Percentiles rank a stretch among this genome's conserved stretches.
Conservation (phyloP, 2,888 invertebrate genomes). For the Lithophane semibrunnea region DNA sequence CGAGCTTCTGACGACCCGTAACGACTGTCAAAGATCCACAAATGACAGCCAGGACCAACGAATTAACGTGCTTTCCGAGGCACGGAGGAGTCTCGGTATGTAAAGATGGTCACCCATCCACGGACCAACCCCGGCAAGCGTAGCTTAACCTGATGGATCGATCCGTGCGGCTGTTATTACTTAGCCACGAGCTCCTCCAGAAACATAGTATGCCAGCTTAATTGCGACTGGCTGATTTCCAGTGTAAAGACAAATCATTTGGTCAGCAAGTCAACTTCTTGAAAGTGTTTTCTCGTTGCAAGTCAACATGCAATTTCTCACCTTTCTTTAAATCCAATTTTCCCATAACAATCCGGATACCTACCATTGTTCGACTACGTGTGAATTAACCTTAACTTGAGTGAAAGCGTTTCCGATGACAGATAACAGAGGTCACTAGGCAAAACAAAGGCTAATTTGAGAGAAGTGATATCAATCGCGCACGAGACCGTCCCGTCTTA, state of each 20-base stretch:
- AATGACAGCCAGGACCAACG: no score
- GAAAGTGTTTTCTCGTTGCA: background rate
- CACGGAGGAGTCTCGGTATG: no score
- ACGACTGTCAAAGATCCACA: no score
- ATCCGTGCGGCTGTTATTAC: no score
- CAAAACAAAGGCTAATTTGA: slow-evolving; percentile 73
- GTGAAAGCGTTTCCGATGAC: slow-evolving; percentile 74
- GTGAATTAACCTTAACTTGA: slow-evolving; percentile 57
- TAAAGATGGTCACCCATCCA: no score
- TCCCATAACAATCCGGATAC: slow-evolving; percentile 4
- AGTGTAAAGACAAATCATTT: background rate
- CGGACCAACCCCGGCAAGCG: no score
- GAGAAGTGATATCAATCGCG: slow-evolving; percentile 64
- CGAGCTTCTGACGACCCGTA: no score
- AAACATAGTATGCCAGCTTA: background rate
- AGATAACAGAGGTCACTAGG: slow-evolving; percentile 63
- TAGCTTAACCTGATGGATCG: no score
- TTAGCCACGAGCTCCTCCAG: no score
- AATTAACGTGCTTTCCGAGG: no score
- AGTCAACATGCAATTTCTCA: background rate
- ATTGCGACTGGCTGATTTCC: background rate
- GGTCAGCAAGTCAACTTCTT: background rate
- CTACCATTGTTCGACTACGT: slow-evolving; percentile 16
- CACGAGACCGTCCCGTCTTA: slow-evolving; percentile 47
- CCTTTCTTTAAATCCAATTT: background rate